A percentile compares a stretch with the other conserved stretches of the same genome.
These are phyloP conservation scores for Coreius guichenoti DNA, from an alignment of 2,797 vertebrate species.

Conservation along the genomic window DNA sequence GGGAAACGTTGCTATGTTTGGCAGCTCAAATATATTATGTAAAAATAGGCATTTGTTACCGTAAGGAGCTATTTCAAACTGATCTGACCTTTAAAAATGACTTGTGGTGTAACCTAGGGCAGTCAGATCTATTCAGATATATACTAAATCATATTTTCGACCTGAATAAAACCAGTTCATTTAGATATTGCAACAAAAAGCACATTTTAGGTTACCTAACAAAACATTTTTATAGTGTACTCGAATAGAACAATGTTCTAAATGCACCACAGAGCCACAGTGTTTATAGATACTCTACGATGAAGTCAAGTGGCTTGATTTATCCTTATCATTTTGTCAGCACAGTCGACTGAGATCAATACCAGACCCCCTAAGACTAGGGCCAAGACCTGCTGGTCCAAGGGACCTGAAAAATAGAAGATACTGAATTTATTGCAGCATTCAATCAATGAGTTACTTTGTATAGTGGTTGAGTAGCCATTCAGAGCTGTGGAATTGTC, in stretches of 20 bases:
- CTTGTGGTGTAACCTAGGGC: neutral
- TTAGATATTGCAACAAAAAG: neutral
- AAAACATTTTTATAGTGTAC: neutral
- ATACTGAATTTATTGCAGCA: constrained; percentile 1
- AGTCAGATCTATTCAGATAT: neutral
- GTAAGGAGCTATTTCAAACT: neutral
- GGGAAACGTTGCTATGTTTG: neutral
- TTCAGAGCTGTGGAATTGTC: neutral
- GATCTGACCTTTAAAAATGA: neutral
- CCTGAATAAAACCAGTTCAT: neutral
- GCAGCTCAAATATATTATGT: constrained; percentile 4
- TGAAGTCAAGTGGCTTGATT: constrained; percentile 11
- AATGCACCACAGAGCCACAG: neutral
- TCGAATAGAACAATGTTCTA: constrained; percentile 18
- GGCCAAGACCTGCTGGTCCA: constrained; percentile 1
- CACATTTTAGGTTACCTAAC: neutral
- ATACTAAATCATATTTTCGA: neutral
- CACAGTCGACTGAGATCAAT: neutral
- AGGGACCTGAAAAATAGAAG: neutral
- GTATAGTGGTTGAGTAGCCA: neutral
- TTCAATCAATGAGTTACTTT: neutral
- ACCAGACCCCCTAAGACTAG: neutral
- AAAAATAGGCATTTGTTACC: constrained; percentile 5
- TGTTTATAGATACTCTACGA: neutral
- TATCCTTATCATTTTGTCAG: constrained; percentile 11